Evolutionary conservation across 2,888 invertebrate genomes (phyloP).

Genomic region (Himalopsyche japonica): DNA sequence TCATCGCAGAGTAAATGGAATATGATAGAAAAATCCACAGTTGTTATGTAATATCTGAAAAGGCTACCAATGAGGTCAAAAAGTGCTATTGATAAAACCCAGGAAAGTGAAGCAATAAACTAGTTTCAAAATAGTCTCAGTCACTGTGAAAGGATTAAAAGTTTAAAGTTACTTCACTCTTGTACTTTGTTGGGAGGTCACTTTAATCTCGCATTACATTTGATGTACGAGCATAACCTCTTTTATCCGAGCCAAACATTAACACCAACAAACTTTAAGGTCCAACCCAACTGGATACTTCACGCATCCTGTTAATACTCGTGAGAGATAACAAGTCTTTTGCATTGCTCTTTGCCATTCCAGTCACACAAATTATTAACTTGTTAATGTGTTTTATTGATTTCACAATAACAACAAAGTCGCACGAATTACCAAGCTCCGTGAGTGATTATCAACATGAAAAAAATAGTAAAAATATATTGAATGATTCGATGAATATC

Average conservation of each 20-base stretch:
- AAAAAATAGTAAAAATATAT: too few species aligned
- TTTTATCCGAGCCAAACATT: conserved; percentile 28
- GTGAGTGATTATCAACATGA: too few species aligned
- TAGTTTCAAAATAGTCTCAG: background rate
- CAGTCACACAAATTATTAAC: background rate
- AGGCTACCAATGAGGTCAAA: background rate
- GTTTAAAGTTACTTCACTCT: background rate
- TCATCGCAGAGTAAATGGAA: too few species aligned
- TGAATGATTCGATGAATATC: too few species aligned
- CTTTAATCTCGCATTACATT: background rate
- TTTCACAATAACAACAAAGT: background rate
- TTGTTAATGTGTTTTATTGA: background rate
- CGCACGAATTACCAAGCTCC: too few species aligned
- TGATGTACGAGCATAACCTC: conserved; percentile 13
- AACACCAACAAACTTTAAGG: conserved; percentile 25
- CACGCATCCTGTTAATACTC: background rate
- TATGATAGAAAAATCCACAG: too few species aligned
- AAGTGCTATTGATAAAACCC: background rate
- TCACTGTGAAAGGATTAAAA: background rate
- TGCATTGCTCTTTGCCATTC: background rate
- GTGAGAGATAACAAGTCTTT: background rate
- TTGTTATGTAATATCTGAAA: too few species aligned
- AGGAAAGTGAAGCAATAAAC: background rate
- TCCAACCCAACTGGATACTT: conserved; percentile 7
- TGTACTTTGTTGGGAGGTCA: conserved; percentile 1